Conservation (phyloP, 2,888 invertebrate genomes). For the Ochropleura leucogaster region DNA sequence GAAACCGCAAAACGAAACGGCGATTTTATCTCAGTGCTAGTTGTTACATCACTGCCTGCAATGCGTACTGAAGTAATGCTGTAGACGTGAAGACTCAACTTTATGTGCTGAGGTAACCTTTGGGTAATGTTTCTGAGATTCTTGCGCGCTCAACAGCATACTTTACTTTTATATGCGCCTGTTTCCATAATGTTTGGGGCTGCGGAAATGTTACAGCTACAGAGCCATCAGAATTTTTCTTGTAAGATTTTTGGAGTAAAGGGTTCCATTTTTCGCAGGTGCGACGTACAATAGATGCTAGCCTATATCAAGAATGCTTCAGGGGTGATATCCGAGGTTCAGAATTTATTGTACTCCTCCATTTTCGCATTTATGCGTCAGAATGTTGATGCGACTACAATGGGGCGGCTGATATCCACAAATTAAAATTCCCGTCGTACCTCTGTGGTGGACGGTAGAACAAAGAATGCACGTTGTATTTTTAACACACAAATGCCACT, state of each 20-base stretch:
- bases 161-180: constrained; percentile 35
- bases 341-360: constrained; percentile 41
- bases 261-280: constrained; percentile 14
- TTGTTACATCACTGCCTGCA: constrained; percentile 63
- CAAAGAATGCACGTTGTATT: constrained; percentile 67
- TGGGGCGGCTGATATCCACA: constrained; percentile 61
- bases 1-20: constrained; percentile 33
- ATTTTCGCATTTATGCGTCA: constrained; percentile 51
- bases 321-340: constrained; percentile 41
- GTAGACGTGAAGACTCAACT: constrained; percentile 35
- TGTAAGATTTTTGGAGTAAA: constrained; percentile 15
- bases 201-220: not conserved
- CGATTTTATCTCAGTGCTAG: constrained; percentile 41
- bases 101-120: constrained; percentile 41
- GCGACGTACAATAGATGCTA: constrained; percentile 12
- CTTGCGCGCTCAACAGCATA: constrained; percentile 19
- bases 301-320: constrained; percentile 30
- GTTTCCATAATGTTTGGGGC: constrained; percentile 33
- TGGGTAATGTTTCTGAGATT: constrained; percentile 36
- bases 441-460: constrained; percentile 48
- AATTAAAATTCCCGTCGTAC: constrained; percentile 70
- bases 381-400: constrained; percentile 62
- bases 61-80: constrained; percentile 50
- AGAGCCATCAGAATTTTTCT: constrained; percentile 7
- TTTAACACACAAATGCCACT: constrained; percentile 55